Evolutionary conservation across 1,140 invertebrate genomes (phyloP).

Genomic region (Drosophila teissieri): DNA sequence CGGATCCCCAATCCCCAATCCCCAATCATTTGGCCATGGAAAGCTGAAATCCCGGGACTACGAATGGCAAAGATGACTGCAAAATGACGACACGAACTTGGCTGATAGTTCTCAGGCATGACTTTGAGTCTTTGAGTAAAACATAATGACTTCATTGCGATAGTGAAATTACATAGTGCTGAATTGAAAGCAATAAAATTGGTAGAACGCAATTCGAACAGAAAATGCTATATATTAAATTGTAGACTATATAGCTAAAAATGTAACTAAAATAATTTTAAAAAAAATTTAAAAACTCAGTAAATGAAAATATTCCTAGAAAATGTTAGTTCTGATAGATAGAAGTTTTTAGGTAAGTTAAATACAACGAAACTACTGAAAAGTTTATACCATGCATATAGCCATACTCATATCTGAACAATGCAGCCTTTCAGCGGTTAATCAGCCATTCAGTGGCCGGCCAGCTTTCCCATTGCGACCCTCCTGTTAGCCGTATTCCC

Average conservation of each 20-base stretch:
- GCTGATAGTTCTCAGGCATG: conserved; percentile 36
- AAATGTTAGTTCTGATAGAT: no score
- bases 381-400: background rate
- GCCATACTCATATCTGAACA: conserved; percentile 2
- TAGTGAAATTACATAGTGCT: background rate
- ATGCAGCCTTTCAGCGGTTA: conserved; percentile 29
- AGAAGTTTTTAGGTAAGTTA: no score
- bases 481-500: background rate
- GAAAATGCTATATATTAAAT: no score
- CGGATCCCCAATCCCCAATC: background rate
- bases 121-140: no score
- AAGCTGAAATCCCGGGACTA: conserved; percentile 1
- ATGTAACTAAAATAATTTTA: background rate
- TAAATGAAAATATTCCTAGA: no score
- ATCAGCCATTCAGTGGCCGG: conserved; percentile 25
- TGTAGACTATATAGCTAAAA: no score
- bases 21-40: background rate
- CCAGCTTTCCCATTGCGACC: conserved; percentile 7
- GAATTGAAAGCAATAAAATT: no score
- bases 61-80: conserved; percentile 22
- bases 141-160: conserved; percentile 5
- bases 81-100: conserved; percentile 34
- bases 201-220: no score
- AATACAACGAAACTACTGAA: background rate
- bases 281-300: no score